A percentile compares a stretch with the other conserved stretches of the same genome.
phyloP scores from a whole-genome alignment of 1,140 invertebrate species.

The Portunus trituberculatus region DNA sequence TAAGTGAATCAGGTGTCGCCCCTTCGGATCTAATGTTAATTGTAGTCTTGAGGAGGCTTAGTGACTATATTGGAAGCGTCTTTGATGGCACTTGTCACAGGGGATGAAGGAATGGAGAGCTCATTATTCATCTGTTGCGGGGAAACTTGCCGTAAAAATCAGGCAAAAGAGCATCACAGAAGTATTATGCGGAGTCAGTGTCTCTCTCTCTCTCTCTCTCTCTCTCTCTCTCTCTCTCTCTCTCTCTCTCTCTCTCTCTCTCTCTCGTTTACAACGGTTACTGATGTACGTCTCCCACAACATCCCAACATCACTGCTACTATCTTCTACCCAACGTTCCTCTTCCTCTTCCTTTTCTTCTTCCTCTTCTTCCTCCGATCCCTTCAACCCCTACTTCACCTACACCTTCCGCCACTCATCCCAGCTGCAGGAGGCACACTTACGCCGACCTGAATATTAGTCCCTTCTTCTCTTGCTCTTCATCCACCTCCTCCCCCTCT shows the following conservation, averaged over 20 bases:
- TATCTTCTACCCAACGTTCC: too few species aligned
- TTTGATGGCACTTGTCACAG: neutral
- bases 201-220: too few species aligned
- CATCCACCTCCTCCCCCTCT: neutral
- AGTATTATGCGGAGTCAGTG: too few species aligned
- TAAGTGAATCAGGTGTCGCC: neutral
- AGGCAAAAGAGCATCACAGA: neutral
- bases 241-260: too few species aligned
- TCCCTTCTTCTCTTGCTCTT: neutral
- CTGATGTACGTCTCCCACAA: too few species aligned
- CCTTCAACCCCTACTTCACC: neutral
- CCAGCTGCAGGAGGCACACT: neutral
- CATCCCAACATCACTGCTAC: too few species aligned
- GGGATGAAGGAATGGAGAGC: neutral
- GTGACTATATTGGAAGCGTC: neutral
- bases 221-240: too few species aligned
- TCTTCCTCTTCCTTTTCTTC: too few species aligned
- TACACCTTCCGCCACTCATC: neutral
- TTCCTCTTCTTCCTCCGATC: too few species aligned
- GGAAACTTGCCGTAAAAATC: neutral
- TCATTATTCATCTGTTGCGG: neutral
- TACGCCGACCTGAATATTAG: neutral
- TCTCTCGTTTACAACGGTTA: too few species aligned
- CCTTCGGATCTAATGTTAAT: neutral
- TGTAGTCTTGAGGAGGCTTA: neutral